phyloP scores from a whole-genome alignment of 2,888 invertebrate genomes.

The Coleophora flavipennella region DNA sequence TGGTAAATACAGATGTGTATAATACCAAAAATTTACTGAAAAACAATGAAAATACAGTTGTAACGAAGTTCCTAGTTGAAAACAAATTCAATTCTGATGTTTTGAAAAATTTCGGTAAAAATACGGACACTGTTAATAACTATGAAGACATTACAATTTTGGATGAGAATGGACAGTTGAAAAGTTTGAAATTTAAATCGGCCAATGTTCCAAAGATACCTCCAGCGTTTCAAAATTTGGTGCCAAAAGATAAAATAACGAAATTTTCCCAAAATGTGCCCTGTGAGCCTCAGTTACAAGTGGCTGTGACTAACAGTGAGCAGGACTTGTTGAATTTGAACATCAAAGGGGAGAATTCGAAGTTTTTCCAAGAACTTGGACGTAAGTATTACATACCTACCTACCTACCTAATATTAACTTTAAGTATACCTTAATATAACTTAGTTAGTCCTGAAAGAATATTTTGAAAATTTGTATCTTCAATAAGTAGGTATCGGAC shows the following conservation, averaged over 20 bases:
- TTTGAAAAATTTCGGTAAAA: conserved; percentile 31
- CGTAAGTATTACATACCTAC: no score
- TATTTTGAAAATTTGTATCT: no score
- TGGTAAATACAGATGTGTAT: conserved; percentile 31
- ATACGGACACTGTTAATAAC: conserved; percentile 36
- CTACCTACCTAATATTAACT: no score
- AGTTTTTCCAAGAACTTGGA: conserved; percentile 80
- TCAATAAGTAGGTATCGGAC: no score
- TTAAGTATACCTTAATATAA: no score
- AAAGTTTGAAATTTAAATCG: conserved; percentile 49
- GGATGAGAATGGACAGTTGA: conserved; percentile 44
- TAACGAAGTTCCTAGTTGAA: conserved; percentile 34
- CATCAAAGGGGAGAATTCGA: conserved; percentile 45
- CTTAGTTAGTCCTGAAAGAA: no score
- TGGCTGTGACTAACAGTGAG: conserved; percentile 13
- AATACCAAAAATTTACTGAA: conserved; percentile 35
- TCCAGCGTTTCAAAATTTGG: conserved; percentile 15
- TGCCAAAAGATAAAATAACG: conserved; percentile 16
- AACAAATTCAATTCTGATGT: conserved; percentile 34
- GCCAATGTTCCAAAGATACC: conserved; percentile 23
- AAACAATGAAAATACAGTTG: conserved; percentile 21
- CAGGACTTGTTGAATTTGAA: conserved; percentile 16
- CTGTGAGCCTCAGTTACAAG: conserved; percentile 15
- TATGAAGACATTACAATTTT: conserved; percentile 56
- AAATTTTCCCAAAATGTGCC: conserved; percentile 20